Base-by-base conservation (phyloP, 2,888 invertebrate species). In the Peribatodes rhomboidaria region DNA sequence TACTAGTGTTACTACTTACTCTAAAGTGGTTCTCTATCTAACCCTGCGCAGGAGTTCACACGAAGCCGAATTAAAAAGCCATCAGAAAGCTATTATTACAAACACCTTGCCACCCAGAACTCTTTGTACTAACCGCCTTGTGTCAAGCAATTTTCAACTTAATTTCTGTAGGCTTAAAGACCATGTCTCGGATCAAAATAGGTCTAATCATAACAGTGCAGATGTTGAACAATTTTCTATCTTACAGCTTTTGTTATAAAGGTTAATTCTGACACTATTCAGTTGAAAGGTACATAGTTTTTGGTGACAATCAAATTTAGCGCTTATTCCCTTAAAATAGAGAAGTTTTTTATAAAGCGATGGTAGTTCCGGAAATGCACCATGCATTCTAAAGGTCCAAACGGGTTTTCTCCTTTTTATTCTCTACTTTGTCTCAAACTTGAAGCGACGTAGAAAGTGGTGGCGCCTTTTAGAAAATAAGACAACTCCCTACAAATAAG, bases 61-160 rank as follows among this genome's bases (percentile, higher is more conserved):
- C 90, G 89, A 83, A 82, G 77, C 82, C 79, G 85, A 87, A 92
- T 92, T 92, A 92, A 90, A 92, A 91, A 87, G 82, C 79, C 91
- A 89, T 92, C 91, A 92, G 79, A 89, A 91, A 89, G 86, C 81
- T 89, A 92, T 92, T 92, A 92, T 79, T 83, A 57, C 80, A 80
- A 83, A 87, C 86, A 85, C 88, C 84, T 83, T 81, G 71, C 88
- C 88, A 85, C 88, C 88, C 78, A 80, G 72, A 63, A 59, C 55
- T 65, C 70, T 76, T 73, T 73, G 69, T 70, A 61, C 44, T 52
- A 53, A 57, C 69, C 69, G 69, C 68, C 54, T 14, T 42, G 9
- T 20, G 61, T 52, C 56, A 67, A 31, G 13, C 53, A 11, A 74
- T 65, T 73, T 64, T 65, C 33, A 61, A 73, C 76, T 66, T 60